Conservation (phyloP, 2,797 vertebrate species). For the Lithobates pipiens region DNA sequence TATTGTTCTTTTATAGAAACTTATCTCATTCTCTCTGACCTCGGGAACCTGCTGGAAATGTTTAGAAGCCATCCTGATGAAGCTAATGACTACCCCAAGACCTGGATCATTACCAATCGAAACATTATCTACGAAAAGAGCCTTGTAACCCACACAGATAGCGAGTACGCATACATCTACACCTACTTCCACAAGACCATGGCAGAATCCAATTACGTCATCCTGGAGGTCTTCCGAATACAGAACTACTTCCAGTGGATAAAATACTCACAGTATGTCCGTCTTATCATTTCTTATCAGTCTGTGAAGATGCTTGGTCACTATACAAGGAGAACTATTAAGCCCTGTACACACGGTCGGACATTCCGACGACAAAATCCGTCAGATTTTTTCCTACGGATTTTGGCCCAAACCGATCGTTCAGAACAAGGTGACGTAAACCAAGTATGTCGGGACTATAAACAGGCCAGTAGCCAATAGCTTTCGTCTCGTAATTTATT, state of each 20-base stretch:
- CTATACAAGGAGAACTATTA: no score
- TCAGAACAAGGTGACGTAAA: no score
- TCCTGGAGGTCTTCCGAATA: slow-evolving; percentile 42
- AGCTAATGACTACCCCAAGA: slow-evolving; percentile 3
- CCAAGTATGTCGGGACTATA: no score
- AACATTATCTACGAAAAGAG: not conserved
- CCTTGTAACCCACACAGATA: not conserved
- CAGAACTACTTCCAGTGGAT: slow-evolving; percentile 63
- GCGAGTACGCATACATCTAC: slow-evolving; percentile 30
- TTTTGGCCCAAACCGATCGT: no score
- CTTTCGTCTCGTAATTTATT: no score
- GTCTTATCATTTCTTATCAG: not conserved
- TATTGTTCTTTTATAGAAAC: not conserved
- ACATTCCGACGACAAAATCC: no score
- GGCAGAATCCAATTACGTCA: slow-evolving; percentile 39
- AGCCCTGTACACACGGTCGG: no score
- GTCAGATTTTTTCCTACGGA: no score
- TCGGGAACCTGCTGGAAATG: not conserved
- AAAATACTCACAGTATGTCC: slow-evolving; percentile 25
- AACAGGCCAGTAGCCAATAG: no score
- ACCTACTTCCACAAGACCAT: slow-evolving; percentile 57
- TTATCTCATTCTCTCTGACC: not conserved
- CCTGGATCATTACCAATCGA: slow-evolving; percentile 23
- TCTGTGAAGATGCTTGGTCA: no score
- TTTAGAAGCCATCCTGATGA: no score